Base-by-base conservation (phyloP, 2,113 vertebrate genomes). In the Ochotona princeps region DNA sequence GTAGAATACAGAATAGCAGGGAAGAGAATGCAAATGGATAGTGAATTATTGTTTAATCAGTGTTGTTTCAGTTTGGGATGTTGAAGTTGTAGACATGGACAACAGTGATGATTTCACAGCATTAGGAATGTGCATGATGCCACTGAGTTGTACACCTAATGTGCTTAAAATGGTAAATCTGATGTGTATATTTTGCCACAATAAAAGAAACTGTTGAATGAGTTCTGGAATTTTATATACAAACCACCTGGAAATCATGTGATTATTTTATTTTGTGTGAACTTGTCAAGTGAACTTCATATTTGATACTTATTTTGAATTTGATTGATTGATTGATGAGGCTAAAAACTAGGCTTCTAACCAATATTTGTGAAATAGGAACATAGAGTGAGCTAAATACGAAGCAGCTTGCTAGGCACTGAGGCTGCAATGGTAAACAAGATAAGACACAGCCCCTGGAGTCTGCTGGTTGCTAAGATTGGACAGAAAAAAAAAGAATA, bases 391-490 rank as follows among this genome's bases (percentile, higher is more conserved):
- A 92, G 38, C n/a, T 85, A 18, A 86, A n/a, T 74, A 63, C 78
- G 44, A 83, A 82, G 38, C 92, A 54, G 49, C 80, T 9, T 93
- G 57, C 23, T 90, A 78, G 67, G 72, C 60, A 76, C 10, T 81
- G 44, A 65, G 30, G 84, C 47, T 92, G 25, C 30, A 72, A n/a
- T 90, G 69, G 30, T 94, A 93, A 96, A 94, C 79, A 95, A 92
- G 93, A 95, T 95, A 91, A 95, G 80, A 80, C 60, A 85, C 1
- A 87, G 76, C 93, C 90, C 75, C 95, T 96, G 60, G 79, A 93
- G 90, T 67, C 72, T 90, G n/a, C 78, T 88, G 67, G 90, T 96
- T 95, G 92, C 82, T 91, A 87, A 90, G 78, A 83, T 60, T 94
- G 88, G 80, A 90, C 70, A 92, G 74, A 44, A 44, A 44, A 44